Evolutionary conservation across 2,797 vertebrate genomes (phyloP).

Genomic region (Lutra lutra): DNA sequence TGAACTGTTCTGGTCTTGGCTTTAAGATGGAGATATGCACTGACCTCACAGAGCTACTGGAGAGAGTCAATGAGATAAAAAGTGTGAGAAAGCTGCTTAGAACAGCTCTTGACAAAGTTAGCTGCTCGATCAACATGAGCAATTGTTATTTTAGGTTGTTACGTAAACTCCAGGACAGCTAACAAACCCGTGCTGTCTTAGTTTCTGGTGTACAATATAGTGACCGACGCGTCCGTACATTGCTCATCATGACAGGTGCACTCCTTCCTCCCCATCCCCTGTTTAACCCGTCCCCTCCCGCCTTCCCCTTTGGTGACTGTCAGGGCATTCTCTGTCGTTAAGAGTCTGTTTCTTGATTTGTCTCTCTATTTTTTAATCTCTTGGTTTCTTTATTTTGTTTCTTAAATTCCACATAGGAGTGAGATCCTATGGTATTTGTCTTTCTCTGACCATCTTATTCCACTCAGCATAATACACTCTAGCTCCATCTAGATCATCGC

Average conservation of each 20-base stretch:
- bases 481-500: not conserved
- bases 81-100: not conserved
- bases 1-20: not conserved
- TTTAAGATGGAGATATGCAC: not conserved
- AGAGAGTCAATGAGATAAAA: not conserved
- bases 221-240: not conserved
- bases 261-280: not conserved
- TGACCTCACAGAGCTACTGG: not conserved
- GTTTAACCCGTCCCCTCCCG: accelerated
- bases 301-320: not conserved
- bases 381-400: not conserved
- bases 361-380: not conserved
- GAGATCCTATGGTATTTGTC: not conserved
- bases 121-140: not conserved
- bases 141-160: not conserved
- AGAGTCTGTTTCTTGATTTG: not conserved
- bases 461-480: not conserved
- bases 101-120: not conserved
- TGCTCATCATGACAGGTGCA: not conserved
- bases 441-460: not conserved
- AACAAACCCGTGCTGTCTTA: not conserved
- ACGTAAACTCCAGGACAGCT: not conserved
- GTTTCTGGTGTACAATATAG: not conserved
- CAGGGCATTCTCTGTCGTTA: not conserved
- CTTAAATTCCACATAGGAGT: not conserved